phyloP scores from a whole-genome alignment of 2,797 vertebrate species.

The Premnoplex brunnescens region DNA sequence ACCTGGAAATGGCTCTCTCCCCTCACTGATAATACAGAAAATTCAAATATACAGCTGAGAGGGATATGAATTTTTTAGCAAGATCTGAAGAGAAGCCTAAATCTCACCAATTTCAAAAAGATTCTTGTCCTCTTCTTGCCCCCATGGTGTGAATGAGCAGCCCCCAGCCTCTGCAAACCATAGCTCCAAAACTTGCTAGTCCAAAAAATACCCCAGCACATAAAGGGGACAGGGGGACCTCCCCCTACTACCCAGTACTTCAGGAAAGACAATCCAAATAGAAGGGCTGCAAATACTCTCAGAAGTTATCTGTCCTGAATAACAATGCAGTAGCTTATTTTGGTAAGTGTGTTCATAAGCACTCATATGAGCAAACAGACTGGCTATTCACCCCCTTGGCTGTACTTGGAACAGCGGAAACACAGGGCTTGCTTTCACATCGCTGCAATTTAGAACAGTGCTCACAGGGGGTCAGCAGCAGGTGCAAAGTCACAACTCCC shows the following conservation, averaged over 20 bases:
- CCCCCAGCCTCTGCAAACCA: neutral
- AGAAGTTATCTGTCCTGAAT: neutral
- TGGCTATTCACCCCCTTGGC: neutral
- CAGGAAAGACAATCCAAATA: neutral
- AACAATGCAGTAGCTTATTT: neutral
- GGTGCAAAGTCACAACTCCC: neutral
- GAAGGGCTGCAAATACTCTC: neutral
- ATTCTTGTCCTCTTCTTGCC: neutral
- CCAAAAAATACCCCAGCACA: neutral
- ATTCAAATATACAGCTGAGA: neutral
- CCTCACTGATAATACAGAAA: neutral
- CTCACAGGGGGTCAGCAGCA: neutral
- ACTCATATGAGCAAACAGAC: neutral
- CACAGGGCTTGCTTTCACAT: neutral
- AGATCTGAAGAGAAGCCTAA: neutral
- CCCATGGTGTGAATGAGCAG: neutral
- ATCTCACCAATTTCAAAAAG: neutral
- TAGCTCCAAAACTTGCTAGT: neutral
- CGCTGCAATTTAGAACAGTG: neutral
- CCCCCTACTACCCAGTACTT: neutral
- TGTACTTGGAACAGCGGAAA: neutral
- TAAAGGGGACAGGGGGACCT: neutral
- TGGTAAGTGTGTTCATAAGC: neutral
- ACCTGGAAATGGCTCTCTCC: neutral
- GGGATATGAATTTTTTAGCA: fast-evolving